Evolutionary conservation across 2,113 vertebrate species (phyloP), one percentile per base, ranked within the genome.

Genomic region (Dendropsophus ebraccatus): DNA sequence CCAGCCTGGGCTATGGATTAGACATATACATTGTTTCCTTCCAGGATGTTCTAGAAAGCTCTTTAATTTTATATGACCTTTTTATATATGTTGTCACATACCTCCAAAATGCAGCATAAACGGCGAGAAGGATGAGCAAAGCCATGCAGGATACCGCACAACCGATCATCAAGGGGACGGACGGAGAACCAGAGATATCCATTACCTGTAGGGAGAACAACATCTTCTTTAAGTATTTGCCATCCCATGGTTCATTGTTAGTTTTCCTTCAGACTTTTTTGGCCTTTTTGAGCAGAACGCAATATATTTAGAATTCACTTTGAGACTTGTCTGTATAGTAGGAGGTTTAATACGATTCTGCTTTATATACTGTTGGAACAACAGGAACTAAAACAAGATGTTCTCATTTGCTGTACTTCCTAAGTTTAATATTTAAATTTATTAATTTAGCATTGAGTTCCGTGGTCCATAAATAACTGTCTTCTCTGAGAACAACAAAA

Each of bases 71-170:
- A 37, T 21, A 19, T 35, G 6, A 37, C 65, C 6, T 11, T 70
- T 2, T 41, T 70, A 41, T 70, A 17, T 70, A 70, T 70, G 67
- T 21, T 70, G 67, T 70, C 37, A 82, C 90, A 82, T 91, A 99
- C 98, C 98, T 99, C 98, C 98, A 99, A 92, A 99, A 99, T 91
- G 97, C 96, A 8, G 95, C 97, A 4, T 99, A 99, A 92, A 99
- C 97, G 88, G 97, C 95, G 85, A 99, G 94, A 89, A 99, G 93
- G 74, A 97, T 97, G 91, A 99, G 92, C 89, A 99, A 93, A 11
- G 98, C 97, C 77, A 97, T 96, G 92, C 97, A 99, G 89, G 98
- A 99, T 72, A 99, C 95, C 0, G 96, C 97, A 1, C 98, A 98
- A 87, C 98, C 98, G 19, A 99, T 98, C 96, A 99, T 97, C 45